phyloP scores from a whole-genome alignment of 2,888 invertebrate species.

The Xanthorhoe spadicearia region DNA sequence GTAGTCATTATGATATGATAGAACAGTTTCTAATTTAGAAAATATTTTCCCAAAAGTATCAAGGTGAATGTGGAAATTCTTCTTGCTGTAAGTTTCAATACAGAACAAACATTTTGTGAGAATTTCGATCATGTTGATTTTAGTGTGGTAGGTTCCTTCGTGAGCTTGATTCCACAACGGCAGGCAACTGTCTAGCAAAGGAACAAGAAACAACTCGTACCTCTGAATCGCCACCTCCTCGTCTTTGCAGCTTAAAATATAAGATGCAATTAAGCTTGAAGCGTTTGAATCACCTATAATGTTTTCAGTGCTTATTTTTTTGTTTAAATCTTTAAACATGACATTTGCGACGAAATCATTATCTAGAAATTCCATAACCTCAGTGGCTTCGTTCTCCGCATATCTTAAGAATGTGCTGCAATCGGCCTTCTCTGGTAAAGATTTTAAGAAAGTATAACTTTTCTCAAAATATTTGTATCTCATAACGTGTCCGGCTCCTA shows the following conservation, averaged over 20 bases:
- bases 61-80: constrained; percentile 50
- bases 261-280: constrained; percentile 43
- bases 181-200: constrained; percentile 49
- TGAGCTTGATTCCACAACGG: constrained; percentile 42
- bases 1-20: constrained; percentile 48
- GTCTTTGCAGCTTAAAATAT: constrained; percentile 48
- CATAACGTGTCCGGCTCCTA: constrained; percentile 47
- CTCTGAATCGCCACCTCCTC: constrained; percentile 49
- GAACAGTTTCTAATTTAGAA: constrained; percentile 45
- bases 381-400: constrained; percentile 42
- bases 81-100: constrained; percentile 33
- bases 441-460: constrained; percentile 53
- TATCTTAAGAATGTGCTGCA: constrained; percentile 40
- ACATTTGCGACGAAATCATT: constrained; percentile 50
- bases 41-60: constrained; percentile 50
- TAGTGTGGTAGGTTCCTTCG: constrained; percentile 27
- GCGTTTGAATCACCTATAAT: constrained; percentile 13
- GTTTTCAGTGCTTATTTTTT: constrained; percentile 39
- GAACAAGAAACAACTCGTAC: constrained; percentile 47
- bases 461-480: constrained; percentile 54
- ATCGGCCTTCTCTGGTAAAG: constrained; percentile 48
- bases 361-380: constrained; percentile 52
- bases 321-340: constrained; percentile 44
- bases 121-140: constrained; percentile 27
- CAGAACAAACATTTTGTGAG: constrained; percentile 18